Percentiles rank a stretch among this genome's conserved stretches.
Evolutionary conservation across 2,797 vertebrate species (phyloP).

Genomic region (Gallinago nigripennis): DNA sequence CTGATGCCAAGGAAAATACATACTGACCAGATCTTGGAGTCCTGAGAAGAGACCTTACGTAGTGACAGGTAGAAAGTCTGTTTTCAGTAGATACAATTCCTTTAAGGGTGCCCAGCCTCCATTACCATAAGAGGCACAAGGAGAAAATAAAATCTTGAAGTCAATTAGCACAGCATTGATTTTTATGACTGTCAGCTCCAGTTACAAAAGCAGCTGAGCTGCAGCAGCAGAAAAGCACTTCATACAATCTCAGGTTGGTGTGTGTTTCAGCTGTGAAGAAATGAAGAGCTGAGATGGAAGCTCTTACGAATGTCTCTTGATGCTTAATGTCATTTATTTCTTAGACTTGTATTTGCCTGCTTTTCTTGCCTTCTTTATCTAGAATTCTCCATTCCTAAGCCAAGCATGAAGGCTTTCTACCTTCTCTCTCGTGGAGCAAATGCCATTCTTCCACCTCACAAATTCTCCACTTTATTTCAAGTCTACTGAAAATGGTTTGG

Average conservation of each 20-base stretch:
- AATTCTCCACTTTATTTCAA: neutral
- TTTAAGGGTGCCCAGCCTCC: neutral
- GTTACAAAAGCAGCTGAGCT: neutral
- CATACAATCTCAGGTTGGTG: neutral
- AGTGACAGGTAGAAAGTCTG: neutral
- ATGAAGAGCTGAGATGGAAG: neutral
- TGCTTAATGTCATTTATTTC: neutral
- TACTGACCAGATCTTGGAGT: neutral
- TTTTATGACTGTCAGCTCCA: neutral
- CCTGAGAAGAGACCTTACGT: neutral
- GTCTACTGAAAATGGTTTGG: rapidly evolving
- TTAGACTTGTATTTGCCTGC: neutral
- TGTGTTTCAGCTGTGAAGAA: neutral
- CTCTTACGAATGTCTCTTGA: neutral
- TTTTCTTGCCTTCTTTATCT: neutral
- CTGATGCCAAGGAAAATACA: rapidly evolving
- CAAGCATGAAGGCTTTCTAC: neutral
- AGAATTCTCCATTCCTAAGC: neutral
- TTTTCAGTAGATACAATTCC: neutral
- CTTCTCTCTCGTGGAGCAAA: neutral
- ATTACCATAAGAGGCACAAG: neutral
- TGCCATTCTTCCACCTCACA: neutral
- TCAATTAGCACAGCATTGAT: neutral
- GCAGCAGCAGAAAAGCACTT: neutral
- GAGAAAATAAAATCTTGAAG: neutral